These are phyloP conservation scores for Bagarius yarrelli DNA, from an alignment of 2,113 vertebrate genomes.

Conservation along the genomic window DNA sequence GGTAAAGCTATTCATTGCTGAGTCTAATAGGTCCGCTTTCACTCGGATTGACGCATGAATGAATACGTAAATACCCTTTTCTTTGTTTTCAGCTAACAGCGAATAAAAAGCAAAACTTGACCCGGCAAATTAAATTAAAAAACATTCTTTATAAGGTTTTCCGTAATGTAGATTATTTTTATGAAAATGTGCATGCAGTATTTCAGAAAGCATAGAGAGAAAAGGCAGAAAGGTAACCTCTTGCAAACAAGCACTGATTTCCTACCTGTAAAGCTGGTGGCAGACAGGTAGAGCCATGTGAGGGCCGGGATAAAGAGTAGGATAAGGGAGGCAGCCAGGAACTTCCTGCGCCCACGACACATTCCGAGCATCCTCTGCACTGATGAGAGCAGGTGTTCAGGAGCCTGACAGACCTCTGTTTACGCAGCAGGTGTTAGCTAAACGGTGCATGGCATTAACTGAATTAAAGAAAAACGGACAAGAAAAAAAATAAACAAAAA, in stretches of 20 bases:
- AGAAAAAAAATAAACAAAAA: background rate
- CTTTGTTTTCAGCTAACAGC: constrained; percentile 16
- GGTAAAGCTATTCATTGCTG: background rate
- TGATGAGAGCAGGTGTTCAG: constrained; percentile 65
- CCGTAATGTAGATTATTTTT: no score
- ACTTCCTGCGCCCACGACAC: constrained; percentile 97
- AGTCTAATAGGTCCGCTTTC: constrained; percentile 28
- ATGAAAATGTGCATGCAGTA: no score
- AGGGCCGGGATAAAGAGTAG: constrained; percentile 92
- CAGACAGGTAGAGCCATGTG: constrained; percentile 95
- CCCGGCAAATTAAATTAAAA: constrained; percentile 11
- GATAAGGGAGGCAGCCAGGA: constrained; percentile 89
- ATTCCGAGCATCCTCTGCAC: constrained; percentile 95
- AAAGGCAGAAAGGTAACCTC: no score
- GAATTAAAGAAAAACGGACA: background rate
- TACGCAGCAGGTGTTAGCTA: constrained; percentile 75
- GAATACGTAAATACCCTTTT: constrained; percentile 13
- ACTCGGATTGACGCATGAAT: constrained; percentile 19
- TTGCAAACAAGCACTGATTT: background rate
- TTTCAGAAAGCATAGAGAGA: no score
- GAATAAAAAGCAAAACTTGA: constrained; percentile 17
- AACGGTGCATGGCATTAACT: constrained; percentile 84
- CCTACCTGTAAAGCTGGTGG: constrained; percentile 90
- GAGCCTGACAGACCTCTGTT: constrained; percentile 76
- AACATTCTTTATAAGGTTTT: background rate